Percentiles rank a stretch among this genome's conserved stretches.
Conservation (phyloP, 2,113 vertebrate species). For the Formicarius rufipectus region DNA sequence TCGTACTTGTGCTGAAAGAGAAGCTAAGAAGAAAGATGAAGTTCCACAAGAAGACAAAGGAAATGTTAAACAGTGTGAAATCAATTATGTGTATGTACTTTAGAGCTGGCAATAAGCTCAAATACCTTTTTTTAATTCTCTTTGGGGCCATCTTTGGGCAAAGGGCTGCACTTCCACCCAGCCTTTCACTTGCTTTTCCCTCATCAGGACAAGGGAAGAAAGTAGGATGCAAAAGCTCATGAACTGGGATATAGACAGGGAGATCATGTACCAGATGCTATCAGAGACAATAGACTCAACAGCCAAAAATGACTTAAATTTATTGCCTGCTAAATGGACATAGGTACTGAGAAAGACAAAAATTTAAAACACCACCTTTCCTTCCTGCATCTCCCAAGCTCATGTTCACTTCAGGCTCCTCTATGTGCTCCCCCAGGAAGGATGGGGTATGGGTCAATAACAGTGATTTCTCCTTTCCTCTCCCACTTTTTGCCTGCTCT, state of each 20-base stretch:
- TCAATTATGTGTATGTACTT: constrained; percentile 93
- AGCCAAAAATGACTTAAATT: neutral
- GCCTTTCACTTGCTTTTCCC: neutral
- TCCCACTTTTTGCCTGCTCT: neutral
- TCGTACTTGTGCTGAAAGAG: constrained; percentile 85
- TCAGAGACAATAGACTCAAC: neutral
- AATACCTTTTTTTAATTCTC: neutral
- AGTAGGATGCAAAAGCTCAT: neutral
- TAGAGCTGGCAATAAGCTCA: neutral
- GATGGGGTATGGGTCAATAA: neutral
- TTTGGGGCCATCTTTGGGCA: neutral
- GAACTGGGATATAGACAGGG: neutral
- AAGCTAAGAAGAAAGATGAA: constrained; percentile 87
- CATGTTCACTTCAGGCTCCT: neutral
- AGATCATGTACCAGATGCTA: neutral
- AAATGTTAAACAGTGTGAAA: constrained; percentile 93
- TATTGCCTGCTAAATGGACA: neutral
- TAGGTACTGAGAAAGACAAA: neutral
- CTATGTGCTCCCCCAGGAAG: neutral
- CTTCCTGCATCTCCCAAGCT: neutral
- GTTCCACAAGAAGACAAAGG: constrained; percentile 94
- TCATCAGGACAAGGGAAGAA: neutral
- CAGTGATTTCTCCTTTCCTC: neutral
- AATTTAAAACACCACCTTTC: neutral
- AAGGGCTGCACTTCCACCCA: neutral